Conservation (phyloP, 2,797 vertebrate genomes). For the Hydrolagus colliei region DNA sequence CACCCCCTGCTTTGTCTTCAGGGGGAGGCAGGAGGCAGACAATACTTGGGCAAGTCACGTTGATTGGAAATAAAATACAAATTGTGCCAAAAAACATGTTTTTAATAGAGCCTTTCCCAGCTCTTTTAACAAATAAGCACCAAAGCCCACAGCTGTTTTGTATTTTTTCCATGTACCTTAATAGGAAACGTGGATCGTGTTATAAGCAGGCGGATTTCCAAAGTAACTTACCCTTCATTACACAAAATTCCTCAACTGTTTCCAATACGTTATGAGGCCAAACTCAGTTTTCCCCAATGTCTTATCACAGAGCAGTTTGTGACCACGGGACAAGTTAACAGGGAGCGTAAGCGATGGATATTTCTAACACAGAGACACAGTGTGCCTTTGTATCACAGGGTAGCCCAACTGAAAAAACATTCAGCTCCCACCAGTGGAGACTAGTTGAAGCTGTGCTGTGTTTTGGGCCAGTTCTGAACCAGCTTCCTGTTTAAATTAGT, state of each 20-base stretch:
- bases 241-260: slow-evolving; percentile 12
- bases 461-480: not conserved
- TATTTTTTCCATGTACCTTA: slow-evolving; percentile 54
- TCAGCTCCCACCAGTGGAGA: not conserved
- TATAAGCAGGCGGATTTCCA: slow-evolving; percentile 14
- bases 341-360: not conserved
- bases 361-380: not conserved
- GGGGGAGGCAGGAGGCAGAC: too few relatives aligned
- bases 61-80: not conserved
- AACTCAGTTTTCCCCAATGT: slow-evolving; percentile 16
- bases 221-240: slow-evolving; percentile 24
- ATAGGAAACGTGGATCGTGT: slow-evolving; percentile 38
- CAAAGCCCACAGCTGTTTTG: slow-evolving; percentile 52
- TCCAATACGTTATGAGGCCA: slow-evolving; percentile 9
- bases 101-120: slow-evolving; percentile 13
- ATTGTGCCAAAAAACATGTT: not conserved
- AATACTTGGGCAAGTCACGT: not conserved
- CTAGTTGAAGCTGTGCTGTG: not conserved
- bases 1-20: not conserved
- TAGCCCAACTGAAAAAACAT: not conserved
- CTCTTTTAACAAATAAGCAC: slow-evolving; percentile 31
- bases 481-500: slow-evolving; percentile 6
- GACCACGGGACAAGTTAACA: not conserved
- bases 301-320: not conserved
- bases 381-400: not conserved